Base-by-base conservation (phyloP, 1,140 invertebrate species). In the Aphidius ervi region DNA sequence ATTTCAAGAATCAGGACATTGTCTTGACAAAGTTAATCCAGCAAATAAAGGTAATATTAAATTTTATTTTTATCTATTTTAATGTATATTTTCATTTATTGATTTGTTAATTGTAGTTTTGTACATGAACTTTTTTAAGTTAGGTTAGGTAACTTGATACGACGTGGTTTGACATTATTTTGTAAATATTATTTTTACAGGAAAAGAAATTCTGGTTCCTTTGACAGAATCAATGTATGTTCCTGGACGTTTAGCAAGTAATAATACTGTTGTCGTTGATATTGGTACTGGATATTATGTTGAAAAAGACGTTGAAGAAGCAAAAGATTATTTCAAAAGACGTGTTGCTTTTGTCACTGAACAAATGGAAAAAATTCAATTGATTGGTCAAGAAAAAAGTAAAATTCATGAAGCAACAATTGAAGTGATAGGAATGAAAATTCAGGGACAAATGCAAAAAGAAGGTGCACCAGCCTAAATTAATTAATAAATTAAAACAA, bases 201-300 rank as follows among this genome's bases (percentile, higher is more conserved):
- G 68, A 9, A 91, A 90, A 71, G 86, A 90, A 62, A 90, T 97
- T 62, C 76, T 98, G 7, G 94, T 97, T 23, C 95, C 94, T 9
- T 80, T 98, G 1, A 97, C 94, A 45, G 89, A 90, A 63, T 96
- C 94, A 69, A 95, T 98, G 90, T 97, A 97, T 82, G 94, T 97
- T 23, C 89, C 93, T 63, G 95, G 95, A 8, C 86, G 85, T 70
- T 81, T 97, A 52, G 83, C 85, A 62, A 88, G 96, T 74, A 85
- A 89, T 10, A 84, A 91, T 58, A 90, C 89, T 76, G 92, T 97
- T 31, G 79, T 97, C 9, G 89, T 97, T 61, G 94, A 97, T 77
- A 89, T 98, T 75, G 95, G 95, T 50, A 97, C 95, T 60, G 93
- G 94, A 65, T 98, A 97, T 77, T 97, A 91, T 81, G 89, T 91